Conservation (phyloP, 2,113 vertebrate species). For the Saccopteryx bilineata region DNA sequence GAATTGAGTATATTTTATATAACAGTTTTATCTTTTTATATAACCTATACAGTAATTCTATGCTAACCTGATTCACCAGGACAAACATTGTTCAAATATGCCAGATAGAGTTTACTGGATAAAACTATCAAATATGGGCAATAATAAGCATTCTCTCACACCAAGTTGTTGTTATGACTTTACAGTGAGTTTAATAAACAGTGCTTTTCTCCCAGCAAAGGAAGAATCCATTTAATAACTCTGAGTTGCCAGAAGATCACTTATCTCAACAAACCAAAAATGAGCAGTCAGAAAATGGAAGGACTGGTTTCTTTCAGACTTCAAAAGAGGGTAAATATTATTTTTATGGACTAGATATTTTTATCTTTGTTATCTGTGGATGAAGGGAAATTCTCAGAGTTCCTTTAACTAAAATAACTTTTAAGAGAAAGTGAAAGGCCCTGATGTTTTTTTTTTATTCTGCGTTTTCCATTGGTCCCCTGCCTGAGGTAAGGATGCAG, state of each 20-base stretch:
- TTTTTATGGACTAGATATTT: conserved; percentile 74
- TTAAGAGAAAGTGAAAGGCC: conserved; percentile 51
- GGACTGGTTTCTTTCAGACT: conserved; percentile 77
- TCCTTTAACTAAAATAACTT: conserved; percentile 71
- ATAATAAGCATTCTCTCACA: conserved; percentile 47
- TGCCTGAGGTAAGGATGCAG: conserved; percentile 31
- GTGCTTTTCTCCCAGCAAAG: conserved; percentile 88
- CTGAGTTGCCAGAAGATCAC: conserved; percentile 81
- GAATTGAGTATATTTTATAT: conserved; percentile 23
- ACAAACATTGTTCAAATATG: not conserved
- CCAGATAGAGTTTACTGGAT: conserved; percentile 51
- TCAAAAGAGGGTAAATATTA: conserved; percentile 88
- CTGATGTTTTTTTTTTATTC: conserved; percentile 59
- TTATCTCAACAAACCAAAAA: conserved; percentile 62
- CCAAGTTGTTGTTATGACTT: conserved; percentile 50
- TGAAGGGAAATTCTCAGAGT: conserved; percentile 73
- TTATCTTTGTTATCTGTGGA: conserved; percentile 75
- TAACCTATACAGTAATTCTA: not conserved
- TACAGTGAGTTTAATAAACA: conserved; percentile 70
- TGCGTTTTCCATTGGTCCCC: not conserved
- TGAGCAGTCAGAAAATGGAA: conserved; percentile 75
- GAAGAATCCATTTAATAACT: conserved; percentile 94
- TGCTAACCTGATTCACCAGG: not conserved
- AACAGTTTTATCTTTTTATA: not conserved
- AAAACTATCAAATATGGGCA: conserved; percentile 50